Conservation (phyloP, 1,140 invertebrate species). For the fruit fly (Drosophila melanogaster) region Release_6_plus_ISO1_MT NT_033777.3:19534501-19535000, state of each 20-base stretch:
- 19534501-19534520: slow-evolving; percentile 51
- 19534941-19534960: not conserved
- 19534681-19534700: not conserved
- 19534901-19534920: slow-evolving; percentile 46
- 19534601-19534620: slow-evolving; percentile 76
- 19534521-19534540: slow-evolving; percentile 26
- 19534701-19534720: slow-evolving; percentile 42
- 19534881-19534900: slow-evolving; percentile 32
- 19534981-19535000: not conserved
- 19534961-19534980: not conserved
- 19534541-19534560: slow-evolving; percentile 15
- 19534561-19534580: slow-evolving; percentile 72
- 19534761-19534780: slow-evolving; percentile 55
- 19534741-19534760: slow-evolving; percentile 11
- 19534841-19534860: slow-evolving; percentile 40
- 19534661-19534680: not conserved
- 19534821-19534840: slow-evolving; percentile 55
- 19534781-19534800: slow-evolving; percentile 60
- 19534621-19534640: slow-evolving; percentile 75
- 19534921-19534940: slow-evolving; percentile 21
- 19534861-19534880: slow-evolving; percentile 36
- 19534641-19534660: slow-evolving; percentile 11
- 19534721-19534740: slow-evolving; percentile 28
- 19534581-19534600: slow-evolving; percentile 81
- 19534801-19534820: slow-evolving; percentile 77